These are phyloP conservation scores for Trichonephila clavata DNA, from an alignment of 1,140 invertebrate species.

Conservation along the genomic window DNA sequence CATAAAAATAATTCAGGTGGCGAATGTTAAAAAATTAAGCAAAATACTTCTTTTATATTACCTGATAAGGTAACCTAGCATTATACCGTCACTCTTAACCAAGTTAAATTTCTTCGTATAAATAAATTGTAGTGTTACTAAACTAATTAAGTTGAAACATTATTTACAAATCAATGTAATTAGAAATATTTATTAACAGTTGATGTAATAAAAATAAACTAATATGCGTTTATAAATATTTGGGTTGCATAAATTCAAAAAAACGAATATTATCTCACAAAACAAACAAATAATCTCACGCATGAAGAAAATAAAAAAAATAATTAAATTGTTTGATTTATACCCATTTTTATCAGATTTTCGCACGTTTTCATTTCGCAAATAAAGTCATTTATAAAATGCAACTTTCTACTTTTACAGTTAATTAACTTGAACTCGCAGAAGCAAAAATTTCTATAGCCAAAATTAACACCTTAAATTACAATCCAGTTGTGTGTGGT, in stretches of 20 bases:
- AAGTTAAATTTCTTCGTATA: no score
- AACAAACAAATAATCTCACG: neutral
- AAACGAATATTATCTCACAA: neutral
- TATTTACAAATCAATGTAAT: no score
- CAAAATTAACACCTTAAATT: conserved; percentile 56
- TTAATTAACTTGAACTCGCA: conserved; percentile 42
- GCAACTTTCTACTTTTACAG: neutral
- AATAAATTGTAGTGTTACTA: no score
- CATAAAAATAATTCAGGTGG: neutral
- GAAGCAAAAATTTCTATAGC: conserved; percentile 4
- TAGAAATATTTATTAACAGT: no score
- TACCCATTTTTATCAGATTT: neutral
- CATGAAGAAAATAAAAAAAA: neutral
- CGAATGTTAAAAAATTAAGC: no score
- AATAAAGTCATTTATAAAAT: conserved; percentile 48
- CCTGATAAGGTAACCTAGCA: no score
- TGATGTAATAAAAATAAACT: no score
- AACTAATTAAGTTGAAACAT: no score
- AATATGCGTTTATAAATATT: no score
- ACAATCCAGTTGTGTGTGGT: neutral
- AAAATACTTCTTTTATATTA: no score
- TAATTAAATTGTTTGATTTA: neutral
- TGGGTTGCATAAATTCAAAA: no score
- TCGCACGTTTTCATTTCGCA: neutral
- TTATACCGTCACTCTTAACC: no score